These are phyloP conservation scores for Ommatoiulus sabulosus DNA, from an alignment of 2,888 invertebrate genomes.

Conservation along the genomic window DNA sequence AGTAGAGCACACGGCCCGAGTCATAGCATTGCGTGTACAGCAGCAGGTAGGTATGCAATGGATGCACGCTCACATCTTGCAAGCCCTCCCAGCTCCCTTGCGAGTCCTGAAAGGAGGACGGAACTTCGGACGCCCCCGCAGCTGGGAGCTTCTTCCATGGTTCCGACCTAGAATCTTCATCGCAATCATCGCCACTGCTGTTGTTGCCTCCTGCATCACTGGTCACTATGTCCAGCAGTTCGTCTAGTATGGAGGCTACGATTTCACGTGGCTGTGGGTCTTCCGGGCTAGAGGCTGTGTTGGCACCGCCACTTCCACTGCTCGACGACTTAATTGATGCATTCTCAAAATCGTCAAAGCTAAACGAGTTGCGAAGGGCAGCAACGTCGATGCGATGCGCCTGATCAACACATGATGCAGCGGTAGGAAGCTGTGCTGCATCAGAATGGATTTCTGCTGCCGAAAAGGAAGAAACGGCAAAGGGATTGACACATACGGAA, in stretches of 20 bases:
- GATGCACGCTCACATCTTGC: constrained; percentile 72
- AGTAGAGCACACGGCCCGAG: constrained; percentile 79
- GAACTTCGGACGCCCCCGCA: background rate
- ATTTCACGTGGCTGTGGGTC: constrained; percentile 64
- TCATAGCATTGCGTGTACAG: constrained; percentile 85
- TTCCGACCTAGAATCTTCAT: background rate
- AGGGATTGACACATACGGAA: constrained; percentile 77
- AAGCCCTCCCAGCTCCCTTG: constrained; percentile 47
- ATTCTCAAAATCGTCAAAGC: constrained; percentile 57
- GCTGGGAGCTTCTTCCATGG: background rate
- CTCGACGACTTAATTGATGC: background rate
- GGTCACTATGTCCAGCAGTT: constrained; percentile 73
- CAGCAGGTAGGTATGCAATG: constrained; percentile 85
- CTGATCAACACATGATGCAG: constrained; percentile 35
- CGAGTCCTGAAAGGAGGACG: background rate
- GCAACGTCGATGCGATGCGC: constrained; percentile 58
- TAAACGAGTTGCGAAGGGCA: constrained; percentile 42
- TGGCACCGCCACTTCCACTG: background rate
- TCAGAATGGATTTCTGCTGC: background rate
- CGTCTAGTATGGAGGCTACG: constrained; percentile 73
- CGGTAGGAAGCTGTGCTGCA: no score
- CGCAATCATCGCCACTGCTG: background rate
- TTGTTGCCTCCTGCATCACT: constrained; percentile 49
- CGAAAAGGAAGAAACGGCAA: constrained; percentile 64
- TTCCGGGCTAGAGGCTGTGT: background rate